These are phyloP conservation scores for Apostichopus leukothele DNA, from an alignment of 53 echinoderm and acorn worm species.

Conservation along the genomic window DNA sequence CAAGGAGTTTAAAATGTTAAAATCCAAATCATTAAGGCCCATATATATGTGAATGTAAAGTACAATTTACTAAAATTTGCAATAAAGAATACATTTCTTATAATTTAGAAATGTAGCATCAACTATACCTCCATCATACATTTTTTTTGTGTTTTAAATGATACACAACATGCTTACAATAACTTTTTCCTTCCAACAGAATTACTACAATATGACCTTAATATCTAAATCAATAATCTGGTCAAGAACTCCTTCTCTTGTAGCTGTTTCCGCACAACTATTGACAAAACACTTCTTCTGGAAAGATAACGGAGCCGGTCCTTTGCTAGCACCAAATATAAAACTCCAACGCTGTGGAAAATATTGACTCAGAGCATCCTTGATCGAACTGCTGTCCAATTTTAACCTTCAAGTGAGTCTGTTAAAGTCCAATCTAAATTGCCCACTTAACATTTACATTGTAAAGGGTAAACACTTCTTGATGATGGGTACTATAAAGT, in stretches of 20 bases:
- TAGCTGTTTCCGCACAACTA: not conserved
- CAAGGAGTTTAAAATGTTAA: no score
- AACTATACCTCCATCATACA: no score
- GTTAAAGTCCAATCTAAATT: slow-evolving; percentile 25
- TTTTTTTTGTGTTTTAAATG: no score
- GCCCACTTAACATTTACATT: slow-evolving; percentile 28
- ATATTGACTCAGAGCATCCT: slow-evolving; percentile 20
- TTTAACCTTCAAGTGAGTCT: not conserved
- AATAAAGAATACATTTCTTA: no score
- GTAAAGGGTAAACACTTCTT: not conserved
- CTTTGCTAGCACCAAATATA: not conserved
- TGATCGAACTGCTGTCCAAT: not conserved
- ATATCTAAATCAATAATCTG: not conserved
- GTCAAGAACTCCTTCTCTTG: not conserved
- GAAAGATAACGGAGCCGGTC: not conserved
- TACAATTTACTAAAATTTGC: no score
- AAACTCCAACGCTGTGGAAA: not conserved
- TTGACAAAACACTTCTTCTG: not conserved
- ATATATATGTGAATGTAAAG: no score
- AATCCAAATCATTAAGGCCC: no score
- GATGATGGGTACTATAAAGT: no score
- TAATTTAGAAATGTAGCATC: no score
- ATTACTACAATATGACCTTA: no score
- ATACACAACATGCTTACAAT: no score
- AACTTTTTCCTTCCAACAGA: no score